These are phyloP conservation scores for Caerostris extrusa DNA, from an alignment of 1,140 invertebrate species.

Conservation along the genomic window DNA sequence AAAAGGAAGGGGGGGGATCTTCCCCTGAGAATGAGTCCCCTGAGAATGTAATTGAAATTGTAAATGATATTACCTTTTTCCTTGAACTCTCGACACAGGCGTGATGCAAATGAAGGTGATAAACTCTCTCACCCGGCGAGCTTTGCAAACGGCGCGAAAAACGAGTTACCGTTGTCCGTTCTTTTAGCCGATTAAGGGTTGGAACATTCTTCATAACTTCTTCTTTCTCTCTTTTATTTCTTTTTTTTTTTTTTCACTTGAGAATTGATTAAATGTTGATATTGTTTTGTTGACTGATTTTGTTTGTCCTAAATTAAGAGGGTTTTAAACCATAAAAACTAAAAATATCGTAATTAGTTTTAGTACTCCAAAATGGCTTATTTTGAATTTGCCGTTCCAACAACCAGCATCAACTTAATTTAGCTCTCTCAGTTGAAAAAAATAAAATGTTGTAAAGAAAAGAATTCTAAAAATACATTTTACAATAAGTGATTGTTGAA, in stretches of 20 bases:
- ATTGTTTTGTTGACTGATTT: too few species aligned
- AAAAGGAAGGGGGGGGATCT: not conserved
- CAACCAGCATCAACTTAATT: too few species aligned
- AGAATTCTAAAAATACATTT: too few species aligned
- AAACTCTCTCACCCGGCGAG: not conserved
- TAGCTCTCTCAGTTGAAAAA: too few species aligned
- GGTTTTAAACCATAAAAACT: too few species aligned
- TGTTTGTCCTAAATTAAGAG: too few species aligned
- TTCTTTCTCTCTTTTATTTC: not conserved
- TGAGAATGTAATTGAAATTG: constrained; percentile 38
- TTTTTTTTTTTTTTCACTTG: not conserved
- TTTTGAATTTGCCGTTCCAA: too few species aligned
- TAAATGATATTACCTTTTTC: constrained; percentile 14
- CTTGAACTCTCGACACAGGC: constrained; percentile 1
- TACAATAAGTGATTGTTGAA: too few species aligned
- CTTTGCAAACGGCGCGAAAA: not conserved
- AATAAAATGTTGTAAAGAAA: too few species aligned
- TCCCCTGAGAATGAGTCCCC: constrained; percentile 5
- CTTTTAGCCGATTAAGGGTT: not conserved
- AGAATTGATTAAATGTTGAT: too few species aligned
- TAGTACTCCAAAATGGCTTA: too few species aligned
- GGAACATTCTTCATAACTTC: not conserved
- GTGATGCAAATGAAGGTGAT: constrained; percentile 11
- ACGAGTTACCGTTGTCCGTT: not conserved
- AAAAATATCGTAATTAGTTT: too few species aligned